Percentiles rank a stretch among this genome's conserved stretches.
Evolutionary conservation across 1,140 invertebrate genomes (phyloP).

Genomic region (Bombus consobrinus): DNA sequence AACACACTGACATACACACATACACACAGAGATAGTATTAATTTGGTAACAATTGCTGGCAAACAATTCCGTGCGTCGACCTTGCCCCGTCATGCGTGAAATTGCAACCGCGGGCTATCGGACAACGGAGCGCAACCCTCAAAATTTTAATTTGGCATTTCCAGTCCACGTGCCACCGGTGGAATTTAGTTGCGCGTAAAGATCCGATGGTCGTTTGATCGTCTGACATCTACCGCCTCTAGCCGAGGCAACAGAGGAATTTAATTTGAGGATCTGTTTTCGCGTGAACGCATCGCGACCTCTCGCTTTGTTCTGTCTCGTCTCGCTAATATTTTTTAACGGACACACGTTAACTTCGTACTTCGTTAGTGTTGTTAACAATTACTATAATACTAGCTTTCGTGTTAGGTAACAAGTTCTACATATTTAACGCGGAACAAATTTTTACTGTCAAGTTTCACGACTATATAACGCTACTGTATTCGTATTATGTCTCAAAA

Average conservation of each 20-base stretch:
- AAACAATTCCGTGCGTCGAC: slow-evolving; percentile 21
- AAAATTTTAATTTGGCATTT: slow-evolving; percentile 65
- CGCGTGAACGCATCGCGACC: not conserved
- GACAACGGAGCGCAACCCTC: slow-evolving; percentile 21
- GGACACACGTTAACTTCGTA: not conserved
- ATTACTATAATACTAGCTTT: not conserved
- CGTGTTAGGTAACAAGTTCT: not conserved
- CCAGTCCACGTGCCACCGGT: slow-evolving; percentile 41
- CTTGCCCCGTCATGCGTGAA: slow-evolving; percentile 55
- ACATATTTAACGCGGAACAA: too few relatives aligned
- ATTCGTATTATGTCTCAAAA: too few relatives aligned
- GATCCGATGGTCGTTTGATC: slow-evolving; percentile 46
- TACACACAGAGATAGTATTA: slow-evolving; percentile 30
- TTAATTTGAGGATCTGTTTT: slow-evolving; percentile 1
- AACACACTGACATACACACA: not conserved
- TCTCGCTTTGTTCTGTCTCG: not conserved
- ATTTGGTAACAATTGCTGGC: slow-evolving; percentile 50
- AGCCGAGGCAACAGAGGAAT: not conserved
- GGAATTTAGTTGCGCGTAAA: slow-evolving; percentile 44
- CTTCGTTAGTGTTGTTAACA: not conserved
- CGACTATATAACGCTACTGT: too few relatives aligned
- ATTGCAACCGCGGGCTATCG: slow-evolving; percentile 60
- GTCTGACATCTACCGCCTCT: not conserved
- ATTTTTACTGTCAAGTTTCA: too few relatives aligned
- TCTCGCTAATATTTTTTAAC: not conserved